Evolutionary conservation across 2,113 vertebrate genomes (phyloP).

Genomic region (Triplophysa rosa): DNA sequence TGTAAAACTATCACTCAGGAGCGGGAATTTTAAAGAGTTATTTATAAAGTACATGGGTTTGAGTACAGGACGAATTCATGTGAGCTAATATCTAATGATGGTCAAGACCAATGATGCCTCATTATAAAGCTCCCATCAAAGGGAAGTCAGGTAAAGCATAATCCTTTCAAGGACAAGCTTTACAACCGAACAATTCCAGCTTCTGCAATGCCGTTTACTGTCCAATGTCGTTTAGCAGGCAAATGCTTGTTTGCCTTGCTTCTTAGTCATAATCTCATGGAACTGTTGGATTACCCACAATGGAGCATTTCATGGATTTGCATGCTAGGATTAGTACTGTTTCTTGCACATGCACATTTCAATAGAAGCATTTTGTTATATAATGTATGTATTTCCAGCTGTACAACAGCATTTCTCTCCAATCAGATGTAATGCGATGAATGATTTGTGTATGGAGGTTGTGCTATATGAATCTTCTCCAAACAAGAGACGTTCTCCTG

Average conservation of each 20-base stretch:
- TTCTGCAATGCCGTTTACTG: neutral
- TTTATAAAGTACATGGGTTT: too few species aligned
- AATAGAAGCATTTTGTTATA: conserved; percentile 7
- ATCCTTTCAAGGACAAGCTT: neutral
- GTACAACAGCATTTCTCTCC: neutral
- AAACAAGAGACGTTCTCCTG: conserved; percentile 11
- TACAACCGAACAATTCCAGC: neutral
- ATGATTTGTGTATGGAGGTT: conserved; percentile 15
- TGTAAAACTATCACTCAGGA: too few species aligned
- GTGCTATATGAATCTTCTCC: conserved; percentile 17
- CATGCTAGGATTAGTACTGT: conserved; percentile 13
- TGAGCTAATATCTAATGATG: too few species aligned
- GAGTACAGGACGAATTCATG: too few species aligned
- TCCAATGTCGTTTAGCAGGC: neutral
- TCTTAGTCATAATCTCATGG: conserved; percentile 22
- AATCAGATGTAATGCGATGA: neutral
- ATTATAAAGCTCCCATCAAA: neutral
- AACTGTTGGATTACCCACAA: conserved; percentile 21
- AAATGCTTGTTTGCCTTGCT: conserved; percentile 16
- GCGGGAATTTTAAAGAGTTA: too few species aligned
- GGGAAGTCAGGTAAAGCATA: neutral
- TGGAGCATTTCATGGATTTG: conserved; percentile 26
- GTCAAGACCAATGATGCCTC: too few species aligned
- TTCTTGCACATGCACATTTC: neutral
- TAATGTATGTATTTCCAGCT: conserved; percentile 13